Percentiles rank a stretch among this genome's conserved stretches.
These are phyloP conservation scores for Uropetala carovei DNA, from an alignment of 2,888 invertebrate species.

Conservation along the genomic window DNA sequence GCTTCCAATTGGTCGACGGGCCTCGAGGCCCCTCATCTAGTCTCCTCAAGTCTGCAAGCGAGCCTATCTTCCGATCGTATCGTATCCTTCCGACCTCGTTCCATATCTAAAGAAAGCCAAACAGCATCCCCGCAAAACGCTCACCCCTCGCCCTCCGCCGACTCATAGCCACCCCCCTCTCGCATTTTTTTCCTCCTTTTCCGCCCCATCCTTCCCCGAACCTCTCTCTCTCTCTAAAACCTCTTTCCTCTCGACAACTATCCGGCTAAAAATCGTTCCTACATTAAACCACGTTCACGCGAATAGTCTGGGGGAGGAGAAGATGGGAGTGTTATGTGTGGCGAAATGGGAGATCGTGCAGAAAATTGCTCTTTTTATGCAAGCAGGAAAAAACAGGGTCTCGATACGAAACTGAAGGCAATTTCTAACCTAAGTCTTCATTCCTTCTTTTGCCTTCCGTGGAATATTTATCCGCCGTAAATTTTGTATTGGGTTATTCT, in stretches of 20 bases:
- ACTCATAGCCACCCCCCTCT: neutral
- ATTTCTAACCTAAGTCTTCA: neutral
- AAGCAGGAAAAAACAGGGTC: neutral
- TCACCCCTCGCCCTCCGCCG: neutral
- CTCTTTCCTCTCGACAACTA: neutral
- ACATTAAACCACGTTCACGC: conserved; percentile 16
- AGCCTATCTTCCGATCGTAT: conserved; percentile 38
- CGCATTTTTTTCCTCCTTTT: neutral
- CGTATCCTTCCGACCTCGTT: conserved; percentile 31
- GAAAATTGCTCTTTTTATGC: conserved; percentile 33
- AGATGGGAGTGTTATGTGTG: neutral
- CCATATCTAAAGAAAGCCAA: conserved; percentile 31
- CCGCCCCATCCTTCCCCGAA: neutral
- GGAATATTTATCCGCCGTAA: neutral
- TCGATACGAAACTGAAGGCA: conserved; percentile 1
- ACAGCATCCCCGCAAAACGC: conserved; percentile 20
- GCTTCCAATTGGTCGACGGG: conserved; percentile 20
- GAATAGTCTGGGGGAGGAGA: neutral
- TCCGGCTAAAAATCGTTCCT: neutral
- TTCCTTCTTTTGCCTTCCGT: neutral
- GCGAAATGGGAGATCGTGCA: conserved; percentile 35
- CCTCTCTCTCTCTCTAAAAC: neutral
- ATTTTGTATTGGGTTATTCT: neutral
- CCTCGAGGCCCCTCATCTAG: neutral
- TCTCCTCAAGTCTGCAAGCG: neutral